Evolutionary conservation across 1,140 invertebrate species (phyloP).

Genomic region (Trachelipus rathkii): DNA sequence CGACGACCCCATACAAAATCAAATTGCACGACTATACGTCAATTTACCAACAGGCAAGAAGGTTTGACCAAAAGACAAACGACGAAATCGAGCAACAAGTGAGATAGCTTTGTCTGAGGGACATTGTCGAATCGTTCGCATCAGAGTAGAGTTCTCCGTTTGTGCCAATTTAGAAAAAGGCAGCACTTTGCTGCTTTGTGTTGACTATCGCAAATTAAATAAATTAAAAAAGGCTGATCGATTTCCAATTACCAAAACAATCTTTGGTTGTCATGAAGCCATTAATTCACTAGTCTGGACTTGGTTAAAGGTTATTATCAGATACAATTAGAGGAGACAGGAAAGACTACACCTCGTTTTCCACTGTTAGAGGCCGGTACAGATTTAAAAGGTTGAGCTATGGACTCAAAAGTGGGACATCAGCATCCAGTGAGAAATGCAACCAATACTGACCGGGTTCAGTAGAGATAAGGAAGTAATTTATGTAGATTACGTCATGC

Average conservation of each 20-base stretch:
- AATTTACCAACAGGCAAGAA: background rate
- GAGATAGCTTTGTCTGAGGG: background rate
- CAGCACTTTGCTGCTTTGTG: background rate
- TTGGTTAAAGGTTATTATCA: slow-evolving; percentile 17
- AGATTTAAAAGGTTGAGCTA: slow-evolving; percentile 9
- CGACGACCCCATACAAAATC: background rate
- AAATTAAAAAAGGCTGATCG: slow-evolving; percentile 5
- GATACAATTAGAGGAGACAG: background rate
- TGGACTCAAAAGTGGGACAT: slow-evolving; percentile 8
- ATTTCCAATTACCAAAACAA: background rate
- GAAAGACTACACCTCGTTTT: too few species aligned
- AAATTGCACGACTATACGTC: background rate
- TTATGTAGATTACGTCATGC: slow-evolving; percentile 8
- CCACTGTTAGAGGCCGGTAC: background rate
- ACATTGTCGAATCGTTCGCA: background rate
- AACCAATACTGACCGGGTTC: background rate
- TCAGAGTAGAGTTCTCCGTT: background rate
- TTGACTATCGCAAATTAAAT: background rate
- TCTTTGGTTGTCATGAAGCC: slow-evolving; percentile 7
- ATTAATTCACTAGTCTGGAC: slow-evolving; percentile 8
- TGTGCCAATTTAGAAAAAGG: slow-evolving; percentile 3
- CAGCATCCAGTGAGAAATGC: slow-evolving; percentile 12
- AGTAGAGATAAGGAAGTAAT: background rate
- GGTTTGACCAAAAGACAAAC: background rate
- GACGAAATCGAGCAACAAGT: background rate